Conservation (phyloP, 2,113 vertebrate species). For the Aptenodytes patagonicus region DNA sequence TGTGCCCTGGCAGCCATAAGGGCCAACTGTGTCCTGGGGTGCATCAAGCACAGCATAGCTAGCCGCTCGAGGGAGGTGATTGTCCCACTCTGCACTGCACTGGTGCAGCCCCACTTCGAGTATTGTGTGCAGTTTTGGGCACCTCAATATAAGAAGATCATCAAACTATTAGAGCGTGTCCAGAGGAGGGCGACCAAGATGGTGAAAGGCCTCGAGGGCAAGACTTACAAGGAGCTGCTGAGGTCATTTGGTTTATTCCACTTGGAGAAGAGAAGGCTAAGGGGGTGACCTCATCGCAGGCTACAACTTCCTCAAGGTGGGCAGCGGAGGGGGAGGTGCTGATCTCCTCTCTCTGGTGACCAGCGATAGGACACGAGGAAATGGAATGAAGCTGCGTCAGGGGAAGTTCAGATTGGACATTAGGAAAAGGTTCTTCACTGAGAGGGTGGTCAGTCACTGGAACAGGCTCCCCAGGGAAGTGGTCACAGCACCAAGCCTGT, state of each 20-base stretch:
- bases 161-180: too few relatives aligned
- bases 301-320: not conserved
- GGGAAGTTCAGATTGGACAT: not conserved
- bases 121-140: not conserved
- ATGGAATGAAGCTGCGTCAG: not conserved
- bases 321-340: not conserved
- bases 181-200: not conserved
- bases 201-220: accelerated
- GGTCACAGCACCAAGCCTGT: not conserved
- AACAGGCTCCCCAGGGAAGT: not conserved
- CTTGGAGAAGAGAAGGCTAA: not conserved
- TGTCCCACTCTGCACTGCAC: too few relatives aligned
- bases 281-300: accelerated
- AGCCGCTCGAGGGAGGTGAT: accelerated
- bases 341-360: not conserved
- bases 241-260: not conserved
- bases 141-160: accelerated
- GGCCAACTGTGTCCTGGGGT: accelerated
- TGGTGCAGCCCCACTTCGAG: accelerated
- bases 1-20: not conserved
- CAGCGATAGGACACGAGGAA: accelerated
- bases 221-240: accelerated
- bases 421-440: not conserved
- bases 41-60: not conserved
- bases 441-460: not conserved